Percentiles rank a stretch among this genome's conserved stretches.
Conservation (phyloP, 2,113 vertebrate species). For the Uria aalge region DNA sequence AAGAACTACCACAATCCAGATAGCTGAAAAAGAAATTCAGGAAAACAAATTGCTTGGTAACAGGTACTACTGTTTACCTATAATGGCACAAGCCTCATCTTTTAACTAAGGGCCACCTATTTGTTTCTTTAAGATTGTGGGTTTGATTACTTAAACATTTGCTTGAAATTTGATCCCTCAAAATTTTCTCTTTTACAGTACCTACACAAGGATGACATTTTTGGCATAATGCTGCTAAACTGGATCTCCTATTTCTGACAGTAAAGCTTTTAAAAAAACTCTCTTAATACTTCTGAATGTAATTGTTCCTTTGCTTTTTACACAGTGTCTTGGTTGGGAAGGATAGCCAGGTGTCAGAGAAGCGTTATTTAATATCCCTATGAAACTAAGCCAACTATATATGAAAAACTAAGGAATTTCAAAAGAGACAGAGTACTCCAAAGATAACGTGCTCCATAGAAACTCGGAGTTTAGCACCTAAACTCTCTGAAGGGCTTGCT, state of each 20-base stretch:
- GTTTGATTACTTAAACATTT: neutral
- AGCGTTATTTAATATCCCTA: neutral
- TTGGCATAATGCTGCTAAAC: neutral
- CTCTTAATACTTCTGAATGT: neutral
- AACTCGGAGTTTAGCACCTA: neutral
- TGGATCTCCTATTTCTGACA: neutral
- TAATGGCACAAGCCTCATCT: neutral
- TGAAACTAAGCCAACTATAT: neutral
- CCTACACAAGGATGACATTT: neutral
- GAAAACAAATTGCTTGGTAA: neutral
- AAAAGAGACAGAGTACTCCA: neutral
- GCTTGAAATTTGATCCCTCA: neutral
- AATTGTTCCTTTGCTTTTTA: neutral
- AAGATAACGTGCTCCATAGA: neutral
- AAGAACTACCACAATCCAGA: neutral
- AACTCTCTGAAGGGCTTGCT: neutral
- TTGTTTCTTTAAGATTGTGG: neutral
- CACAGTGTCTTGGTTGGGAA: neutral
- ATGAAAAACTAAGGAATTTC: neutral
- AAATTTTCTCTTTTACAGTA: neutral
- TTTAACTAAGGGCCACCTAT: neutral
- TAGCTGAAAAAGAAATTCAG: neutral
- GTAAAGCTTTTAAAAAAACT: neutral
- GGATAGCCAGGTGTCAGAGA: neutral
- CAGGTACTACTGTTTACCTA: neutral